Evolutionary conservation across 2,888 invertebrate genomes (phyloP), one percentile per base, ranked within the genome.

Genomic region (Melanargia galathea): DNA sequence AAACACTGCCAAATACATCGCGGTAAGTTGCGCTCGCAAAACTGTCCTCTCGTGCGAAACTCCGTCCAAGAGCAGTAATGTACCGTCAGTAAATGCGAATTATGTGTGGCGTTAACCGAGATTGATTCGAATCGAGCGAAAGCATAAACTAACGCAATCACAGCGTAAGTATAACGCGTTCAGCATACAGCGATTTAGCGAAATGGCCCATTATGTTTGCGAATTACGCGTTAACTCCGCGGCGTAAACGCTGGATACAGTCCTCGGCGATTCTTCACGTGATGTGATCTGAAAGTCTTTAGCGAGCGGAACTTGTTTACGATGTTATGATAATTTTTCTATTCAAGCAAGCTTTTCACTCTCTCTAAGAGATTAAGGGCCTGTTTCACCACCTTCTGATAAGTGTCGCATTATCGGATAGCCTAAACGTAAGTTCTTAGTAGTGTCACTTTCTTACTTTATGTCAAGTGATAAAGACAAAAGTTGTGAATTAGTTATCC

Each of bases 111-210:
- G 60, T 35, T 60, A 62, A 51, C 62, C 45, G 46, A 62, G 59
- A 65, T 60, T 62, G 65, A 65, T 62, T 65, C 51, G 55, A 24
- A 62, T 59, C 62, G 62, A 55, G 59, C 26, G 62, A 43, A 56
- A 46, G 55, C 62, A 65, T 63, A 62, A 65, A 62, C 62, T 65
- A 60, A 62, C 59, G 55, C 65, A 65, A 65, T 65, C 65, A 63
- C 46, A 49, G 48, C 56, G 56, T 22, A n/a, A n/a, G n/a, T n/a
- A 55, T 52, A 48, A 62, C 54, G 62, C 59, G 56, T 63, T 58
- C 62, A 45, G 54, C 54, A 62, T 43, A 56, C 55, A 56, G 65
- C 67, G 65, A 69, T 69, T 76, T 73, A 69, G 66, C 65, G 61
- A 57, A 67, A 67, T 63, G 63, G 65, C 26, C 62, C 66, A 68